Base-by-base conservation (phyloP, 2,888 invertebrate genomes). In the Eugnorisma glareosa region DNA sequence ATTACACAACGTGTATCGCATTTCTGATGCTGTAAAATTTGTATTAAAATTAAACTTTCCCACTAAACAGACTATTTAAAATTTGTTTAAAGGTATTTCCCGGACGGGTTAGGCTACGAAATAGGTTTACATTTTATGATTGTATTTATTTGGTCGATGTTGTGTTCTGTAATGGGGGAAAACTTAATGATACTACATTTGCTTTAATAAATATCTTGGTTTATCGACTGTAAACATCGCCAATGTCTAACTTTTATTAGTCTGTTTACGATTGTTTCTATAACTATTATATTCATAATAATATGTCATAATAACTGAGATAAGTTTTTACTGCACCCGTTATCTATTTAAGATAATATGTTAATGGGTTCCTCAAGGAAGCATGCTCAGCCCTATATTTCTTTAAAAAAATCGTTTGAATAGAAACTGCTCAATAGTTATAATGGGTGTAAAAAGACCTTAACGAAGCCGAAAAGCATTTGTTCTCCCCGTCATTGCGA, bases 171-270 rank as follows among this genome's bases (percentile, higher is more conserved):
- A 85, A 40, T 84, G 40, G 78, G 84, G 78, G 80, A 85, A 88
- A 89, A 83, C 59, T 83, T 83, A 87, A 89, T 85, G 81, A 85
- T 71, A 77, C 74, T 63, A 68, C 80, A 84, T 82, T 81, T 54
- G 71, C 57, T 80, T 86, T 75, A 82, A 81, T 86, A 85, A 85
- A 88, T 88, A 78, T 73, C 81, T 84, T 72, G 63, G 85, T 89
- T 91, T 89, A 91, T 89, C 78, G 87, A 72, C 82, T 81, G 82
- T 91, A 87, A 91, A 89, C 69, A 86, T 88, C 81, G 80, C 70
- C 77, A 76, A 79, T 84, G 78, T 77, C 69, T 81, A 79, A 78
- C 80, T 73, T 84, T 84, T 89, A 82, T 75, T 81, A 75, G 80
- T 73, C 73, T 83, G 85, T 89, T 89, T 88, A 89, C 77, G 83